phyloP scores from a whole-genome alignment of 30 jellyfish, hydroid and myxozoan genomes.

The Nemopilema nomurai region DNA sequence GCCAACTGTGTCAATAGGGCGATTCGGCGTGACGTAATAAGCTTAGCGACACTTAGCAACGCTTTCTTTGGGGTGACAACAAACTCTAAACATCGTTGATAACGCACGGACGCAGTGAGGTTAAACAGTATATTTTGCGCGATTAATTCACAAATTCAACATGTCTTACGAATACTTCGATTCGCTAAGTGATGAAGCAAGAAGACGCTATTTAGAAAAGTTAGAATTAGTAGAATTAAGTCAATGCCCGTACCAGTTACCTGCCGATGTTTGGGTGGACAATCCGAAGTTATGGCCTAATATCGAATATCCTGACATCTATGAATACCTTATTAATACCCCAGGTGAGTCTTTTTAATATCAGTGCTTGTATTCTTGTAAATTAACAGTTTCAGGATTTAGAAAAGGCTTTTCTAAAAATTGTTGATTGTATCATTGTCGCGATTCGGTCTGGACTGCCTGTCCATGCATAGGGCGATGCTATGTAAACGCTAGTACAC shows the following conservation, averaged over 20 bases:
- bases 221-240: background rate
- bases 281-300: constrained; percentile 45
- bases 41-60: constrained; percentile 18
- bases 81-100: constrained; percentile 6
- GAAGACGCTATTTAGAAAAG: constrained; percentile 1
- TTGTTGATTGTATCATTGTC: background rate
- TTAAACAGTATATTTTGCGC: background rate
- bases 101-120: background rate
- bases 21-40: constrained; percentile 5
- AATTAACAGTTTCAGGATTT: background rate
- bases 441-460: background rate
- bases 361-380: background rate
- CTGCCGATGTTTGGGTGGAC: constrained; percentile 26
- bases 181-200: constrained; percentile 20
- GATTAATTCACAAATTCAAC: background rate
- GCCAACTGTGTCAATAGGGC: constrained; percentile 18
- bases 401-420: background rate
- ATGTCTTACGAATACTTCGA: constrained; percentile 45
- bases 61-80: constrained; percentile 12
- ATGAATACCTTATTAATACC: constrained; percentile 32
- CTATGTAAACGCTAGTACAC: background rate
- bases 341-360: constrained; percentile 32
- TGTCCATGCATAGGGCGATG: background rate
- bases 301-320: constrained; percentile 55
- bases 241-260: constrained; percentile 44